These are phyloP conservation scores for Ellobius talpinus DNA, from an alignment of 2,113 vertebrate genomes.

Conservation along the genomic window DNA sequence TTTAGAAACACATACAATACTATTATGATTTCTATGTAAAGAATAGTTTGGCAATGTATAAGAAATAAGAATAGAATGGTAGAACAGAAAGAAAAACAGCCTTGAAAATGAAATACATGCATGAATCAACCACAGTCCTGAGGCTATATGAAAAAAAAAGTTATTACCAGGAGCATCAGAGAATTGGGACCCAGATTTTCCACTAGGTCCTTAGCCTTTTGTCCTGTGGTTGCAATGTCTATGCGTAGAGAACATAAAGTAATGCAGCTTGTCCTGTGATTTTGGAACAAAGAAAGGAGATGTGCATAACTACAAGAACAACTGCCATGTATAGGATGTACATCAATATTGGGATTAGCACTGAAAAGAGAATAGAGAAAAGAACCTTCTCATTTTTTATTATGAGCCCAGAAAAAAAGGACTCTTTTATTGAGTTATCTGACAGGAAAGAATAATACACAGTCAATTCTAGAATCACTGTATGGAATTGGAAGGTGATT, in stretches of 20 bases:
- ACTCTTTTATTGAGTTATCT: not conserved
- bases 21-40: not conserved
- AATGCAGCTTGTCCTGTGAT: not conserved
- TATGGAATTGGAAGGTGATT: not conserved
- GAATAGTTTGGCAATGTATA: not conserved
- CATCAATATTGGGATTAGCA: not conserved
- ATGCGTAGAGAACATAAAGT: rapidly evolving
- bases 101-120: not conserved
- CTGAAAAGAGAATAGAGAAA: not conserved
- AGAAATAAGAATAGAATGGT: not conserved
- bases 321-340: not conserved
- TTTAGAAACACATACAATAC: not conserved
- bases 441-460: not conserved
- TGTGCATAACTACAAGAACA: not conserved
- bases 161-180: not conserved
- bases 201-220: rapidly evolving
- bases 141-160: rapidly evolving
- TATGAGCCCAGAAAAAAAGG: not conserved
- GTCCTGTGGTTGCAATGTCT: not conserved
- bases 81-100: not conserved
- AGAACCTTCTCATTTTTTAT: not conserved
- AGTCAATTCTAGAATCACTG: not conserved
- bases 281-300: not conserved
- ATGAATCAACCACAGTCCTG: not conserved
- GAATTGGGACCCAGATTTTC: not conserved